These are phyloP conservation scores for Scaptomyza parva DNA, from an alignment of 2,888 invertebrate genomes.

Conservation along the genomic window DNA sequence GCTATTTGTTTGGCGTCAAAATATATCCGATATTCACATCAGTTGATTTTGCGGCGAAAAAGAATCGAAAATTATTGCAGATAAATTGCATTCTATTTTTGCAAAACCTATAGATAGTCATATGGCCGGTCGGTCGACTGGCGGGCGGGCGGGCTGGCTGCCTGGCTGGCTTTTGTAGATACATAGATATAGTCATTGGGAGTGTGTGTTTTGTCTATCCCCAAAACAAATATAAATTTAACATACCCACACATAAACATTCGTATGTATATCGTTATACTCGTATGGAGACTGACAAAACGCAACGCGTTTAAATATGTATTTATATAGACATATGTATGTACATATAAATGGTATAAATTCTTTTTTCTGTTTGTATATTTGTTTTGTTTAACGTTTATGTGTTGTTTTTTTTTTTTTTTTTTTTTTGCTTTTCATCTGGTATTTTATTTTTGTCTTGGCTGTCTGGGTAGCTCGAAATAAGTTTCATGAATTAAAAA, in stretches of 20 bases:
- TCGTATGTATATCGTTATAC: neutral
- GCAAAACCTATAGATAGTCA: slow-evolving; percentile 41
- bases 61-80: slow-evolving; percentile 31
- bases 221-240: slow-evolving; percentile 28
- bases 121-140: no score
- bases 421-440: slow-evolving; percentile 14
- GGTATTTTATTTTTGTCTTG: slow-evolving; percentile 38
- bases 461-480: slow-evolving; percentile 41
- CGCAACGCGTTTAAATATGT: slow-evolving; percentile 10
- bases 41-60: slow-evolving; percentile 8
- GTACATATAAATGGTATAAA: neutral
- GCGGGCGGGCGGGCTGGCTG: no score
- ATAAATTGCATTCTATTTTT: slow-evolving; percentile 53
- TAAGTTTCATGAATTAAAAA: slow-evolving; percentile 79
- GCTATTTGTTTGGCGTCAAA: slow-evolving; percentile 52
- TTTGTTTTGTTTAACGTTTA: slow-evolving; percentile 33
- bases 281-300: slow-evolving; percentile 22
- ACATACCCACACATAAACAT: slow-evolving; percentile 15
- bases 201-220: slow-evolving; percentile 26
- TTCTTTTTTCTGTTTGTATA: neutral
- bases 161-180: slow-evolving; percentile 20
- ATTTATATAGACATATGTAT: slow-evolving; percentile 1
- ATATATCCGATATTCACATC: slow-evolving; percentile 18
- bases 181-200: slow-evolving; percentile 53
- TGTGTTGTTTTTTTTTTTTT: neutral